Percentiles rank a stretch among this genome's conserved stretches.
phyloP scores from a whole-genome alignment of 2,113 vertebrate genomes.

The Heloderma charlesbogerti region DNA sequence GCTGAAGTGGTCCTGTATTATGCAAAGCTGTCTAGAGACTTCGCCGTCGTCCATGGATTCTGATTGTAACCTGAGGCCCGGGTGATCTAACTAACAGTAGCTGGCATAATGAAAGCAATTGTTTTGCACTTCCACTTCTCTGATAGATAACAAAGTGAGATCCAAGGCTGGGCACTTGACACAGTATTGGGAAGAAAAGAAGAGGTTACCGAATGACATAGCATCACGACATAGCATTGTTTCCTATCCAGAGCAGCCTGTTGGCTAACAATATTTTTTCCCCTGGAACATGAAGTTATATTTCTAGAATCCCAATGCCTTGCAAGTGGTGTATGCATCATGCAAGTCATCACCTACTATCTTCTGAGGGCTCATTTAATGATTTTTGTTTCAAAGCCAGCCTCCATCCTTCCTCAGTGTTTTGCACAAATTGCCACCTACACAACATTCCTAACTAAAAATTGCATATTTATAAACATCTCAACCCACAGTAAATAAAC shows the following conservation, averaged over 20 bases:
- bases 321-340: constrained; percentile 28
- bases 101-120: no score
- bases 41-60: no score
- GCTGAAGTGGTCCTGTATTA: no score
- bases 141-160: no score
- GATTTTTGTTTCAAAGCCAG: constrained; percentile 22
- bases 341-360: background rate
- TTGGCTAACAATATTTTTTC: background rate
- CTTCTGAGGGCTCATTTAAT: constrained; percentile 22
- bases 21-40: no score
- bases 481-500: constrained; percentile 20
- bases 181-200: background rate
- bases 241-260: background rate
- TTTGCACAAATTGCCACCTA: constrained; percentile 30
- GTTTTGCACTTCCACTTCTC: no score
- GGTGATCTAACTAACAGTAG: no score
- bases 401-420: constrained; percentile 26
- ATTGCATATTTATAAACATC: constrained; percentile 45
- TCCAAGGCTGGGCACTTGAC: no score
- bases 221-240: no score
- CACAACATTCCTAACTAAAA: constrained; percentile 24
- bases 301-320: constrained; percentile 5
- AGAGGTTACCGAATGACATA: background rate
- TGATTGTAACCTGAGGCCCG: no score
- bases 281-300: background rate